Percentiles rank a stretch among this genome's conserved stretches.
phyloP scores from a whole-genome alignment of 2,888 invertebrate species.

The Troides helena region DNA sequence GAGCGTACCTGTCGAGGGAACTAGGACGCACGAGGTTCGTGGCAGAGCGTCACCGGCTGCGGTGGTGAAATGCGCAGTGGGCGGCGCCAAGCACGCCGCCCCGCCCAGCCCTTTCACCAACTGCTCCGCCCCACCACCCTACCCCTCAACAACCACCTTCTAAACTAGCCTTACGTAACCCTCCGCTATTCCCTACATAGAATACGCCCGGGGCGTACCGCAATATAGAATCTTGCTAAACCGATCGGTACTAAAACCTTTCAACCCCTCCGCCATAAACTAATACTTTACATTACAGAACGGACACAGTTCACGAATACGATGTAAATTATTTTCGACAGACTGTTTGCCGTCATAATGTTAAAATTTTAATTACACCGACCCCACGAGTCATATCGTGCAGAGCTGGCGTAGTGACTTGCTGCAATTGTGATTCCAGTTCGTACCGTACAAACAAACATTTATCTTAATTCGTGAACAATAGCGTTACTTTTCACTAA shows the following conservation, averaged over 20 bases:
- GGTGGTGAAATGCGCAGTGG: slow-evolving; percentile 74
- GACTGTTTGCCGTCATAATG: slow-evolving; percentile 44
- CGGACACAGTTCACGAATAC: slow-evolving; percentile 55
- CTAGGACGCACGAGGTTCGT: slow-evolving; percentile 68
- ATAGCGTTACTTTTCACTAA: slow-evolving; percentile 16
- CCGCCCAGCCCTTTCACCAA: slow-evolving; percentile 77
- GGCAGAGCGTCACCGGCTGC: slow-evolving; percentile 46
- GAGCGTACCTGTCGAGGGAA: slow-evolving; percentile 70
- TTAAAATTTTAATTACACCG: slow-evolving; percentile 48
- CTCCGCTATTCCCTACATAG: slow-evolving; percentile 57
- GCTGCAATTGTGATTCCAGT: slow-evolving; percentile 6
- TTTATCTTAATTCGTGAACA: slow-evolving; percentile 17
- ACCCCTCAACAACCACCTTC: slow-evolving; percentile 60
- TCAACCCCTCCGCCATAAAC: slow-evolving; percentile 43
- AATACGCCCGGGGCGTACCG: slow-evolving; percentile 62
- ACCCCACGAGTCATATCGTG: slow-evolving; percentile 37
- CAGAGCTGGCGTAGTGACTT: slow-evolving; percentile 14
- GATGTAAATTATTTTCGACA: slow-evolving; percentile 52
- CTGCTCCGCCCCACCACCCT: slow-evolving; percentile 68
- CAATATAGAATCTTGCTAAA: slow-evolving; percentile 59
- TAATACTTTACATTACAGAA: slow-evolving; percentile 57
- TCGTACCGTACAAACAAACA: slow-evolving; percentile 11
- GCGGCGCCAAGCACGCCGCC: slow-evolving; percentile 73
- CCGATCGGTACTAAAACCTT: slow-evolving; percentile 44
- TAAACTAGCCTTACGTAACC: slow-evolving; percentile 61